Base-by-base conservation (phyloP, 2,113 vertebrate species). In the Phylloscopus trochiloides region DNA sequence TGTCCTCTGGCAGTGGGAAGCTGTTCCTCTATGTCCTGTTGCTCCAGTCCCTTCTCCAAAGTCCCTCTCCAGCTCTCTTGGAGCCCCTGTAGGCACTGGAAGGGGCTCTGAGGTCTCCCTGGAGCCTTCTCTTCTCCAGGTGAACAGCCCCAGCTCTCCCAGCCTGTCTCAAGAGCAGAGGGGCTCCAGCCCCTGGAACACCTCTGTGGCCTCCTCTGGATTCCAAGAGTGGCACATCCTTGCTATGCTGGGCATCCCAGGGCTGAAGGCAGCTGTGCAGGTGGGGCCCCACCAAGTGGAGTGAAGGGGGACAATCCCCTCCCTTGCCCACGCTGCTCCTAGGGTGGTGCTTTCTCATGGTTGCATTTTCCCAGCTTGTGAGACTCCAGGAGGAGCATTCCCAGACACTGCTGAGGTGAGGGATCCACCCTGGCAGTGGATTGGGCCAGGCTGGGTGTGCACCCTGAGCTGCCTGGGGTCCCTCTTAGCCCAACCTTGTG, bases 31-130 rank as follows among this genome's bases (percentile, higher is more conserved):
- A 0, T 58, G 32, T 65, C 31, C 8, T 65, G 17, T 43, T 14
- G 0, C 6, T 79, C 42, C 66, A 63, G 20, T 9, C 11, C 14
- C 17, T 48, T 72, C 0, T 63, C 50, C 14, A 0, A 1, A 42
- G 17, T 42, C 34, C 9, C 36, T 73, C 5, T 72, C 58, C 43
- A 50, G 21, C 21, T 72, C 31, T 66, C 10, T 1, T 51, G 32
- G 51, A 51, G 32, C 18, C 12, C 36, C 17, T 73, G 14, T 16
- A 43, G 36, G 26, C 36, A 0, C 32, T 43, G 76, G 5, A 32
- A 72, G 8, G 17, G 3, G 9, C 66, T 65, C 4, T 57, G 0
- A 29, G 9, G 0, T 58, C 36, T 58, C 32, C 14, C 32, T 22
- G 21, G 14, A 36, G 17, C 36, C 8, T 87, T 61, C 7, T 72